phyloP scores from a whole-genome alignment of 2,797 vertebrate species.

The Eupleurogrammus muticus region DNA sequence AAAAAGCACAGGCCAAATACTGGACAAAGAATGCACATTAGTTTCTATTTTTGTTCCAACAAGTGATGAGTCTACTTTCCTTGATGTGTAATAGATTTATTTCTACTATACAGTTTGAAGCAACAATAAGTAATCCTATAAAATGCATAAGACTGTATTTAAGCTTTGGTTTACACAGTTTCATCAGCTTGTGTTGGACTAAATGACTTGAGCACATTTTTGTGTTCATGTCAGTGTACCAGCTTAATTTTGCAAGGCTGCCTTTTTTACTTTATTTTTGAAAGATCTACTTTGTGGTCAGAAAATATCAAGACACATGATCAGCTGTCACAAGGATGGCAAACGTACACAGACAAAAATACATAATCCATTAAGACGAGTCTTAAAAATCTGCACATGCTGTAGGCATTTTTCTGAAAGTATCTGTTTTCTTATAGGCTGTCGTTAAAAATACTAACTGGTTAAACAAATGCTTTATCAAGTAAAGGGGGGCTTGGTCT shows the following conservation, averaged over 20 bases:
- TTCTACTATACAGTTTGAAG: constrained; percentile 71
- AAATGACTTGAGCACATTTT: constrained; percentile 33
- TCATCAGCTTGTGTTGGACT: constrained; percentile 68
- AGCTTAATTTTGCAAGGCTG: constrained; percentile 63
- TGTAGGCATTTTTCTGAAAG: constrained; percentile 54
- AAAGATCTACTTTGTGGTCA: constrained; percentile 42
- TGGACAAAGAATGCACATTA: constrained; percentile 83
- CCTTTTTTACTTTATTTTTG: too few relatives aligned
- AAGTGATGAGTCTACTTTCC: constrained; percentile 75
- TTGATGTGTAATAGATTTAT: constrained; percentile 41
- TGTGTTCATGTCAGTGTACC: constrained; percentile 67
- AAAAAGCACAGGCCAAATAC: constrained; percentile 81
- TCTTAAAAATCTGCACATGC: constrained; percentile 72
- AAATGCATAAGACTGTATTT: constrained; percentile 85
- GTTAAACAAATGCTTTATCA: constrained; percentile 71
- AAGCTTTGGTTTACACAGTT: constrained; percentile 90
- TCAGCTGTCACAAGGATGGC: constrained; percentile 51
- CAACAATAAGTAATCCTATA: constrained; percentile 77
- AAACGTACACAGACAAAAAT: constrained; percentile 59
- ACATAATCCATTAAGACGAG: constrained; percentile 60
- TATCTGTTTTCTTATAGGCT: constrained; percentile 39
- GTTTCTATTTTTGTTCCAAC: constrained; percentile 83
- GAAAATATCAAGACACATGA: constrained; percentile 30
- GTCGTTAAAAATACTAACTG: constrained; percentile 63
- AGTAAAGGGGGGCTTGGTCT: constrained; percentile 64